These are phyloP conservation scores for Drosophila putrida DNA, from an alignment of 2,888 invertebrate genomes.

Conservation along the genomic window DNA sequence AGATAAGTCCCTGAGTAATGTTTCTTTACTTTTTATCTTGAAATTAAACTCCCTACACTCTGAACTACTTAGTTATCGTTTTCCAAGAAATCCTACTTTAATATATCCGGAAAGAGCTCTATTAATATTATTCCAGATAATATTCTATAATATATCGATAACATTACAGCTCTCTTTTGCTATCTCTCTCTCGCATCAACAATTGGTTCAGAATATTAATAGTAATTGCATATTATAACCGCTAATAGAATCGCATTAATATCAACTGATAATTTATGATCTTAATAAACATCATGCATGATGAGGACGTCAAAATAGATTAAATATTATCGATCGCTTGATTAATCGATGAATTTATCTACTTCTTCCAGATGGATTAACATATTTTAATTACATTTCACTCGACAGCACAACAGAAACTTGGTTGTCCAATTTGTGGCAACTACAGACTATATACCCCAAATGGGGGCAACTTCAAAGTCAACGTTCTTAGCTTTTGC, in stretches of 20 bases:
- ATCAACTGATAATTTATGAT: constrained; percentile 31
- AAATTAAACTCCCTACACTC: too few relatives aligned
- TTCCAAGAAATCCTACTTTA: too few relatives aligned
- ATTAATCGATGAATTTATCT: constrained; percentile 52
- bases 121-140: too few relatives aligned
- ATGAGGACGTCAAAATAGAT: constrained; percentile 23
- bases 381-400: constrained; percentile 60
- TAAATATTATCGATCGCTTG: constrained; percentile 39
- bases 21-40: too few relatives aligned
- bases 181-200: neutral
- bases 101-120: too few relatives aligned
- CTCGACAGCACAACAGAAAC: constrained; percentile 10
- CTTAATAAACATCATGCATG: constrained; percentile 1
- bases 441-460: constrained; percentile 5
- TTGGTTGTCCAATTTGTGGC: constrained; percentile 8
- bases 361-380: constrained; percentile 51
- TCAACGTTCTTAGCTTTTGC: constrained; percentile 51
- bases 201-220: neutral
- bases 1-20: too few relatives aligned
- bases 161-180: neutral
- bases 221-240: constrained; percentile 8
- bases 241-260: constrained; percentile 8
- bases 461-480: constrained; percentile 44
- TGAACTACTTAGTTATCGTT: too few relatives aligned
- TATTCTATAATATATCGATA: neutral